Evolutionary conservation across 2,797 vertebrate genomes (phyloP).

Genomic region (Denticeps clupeoides): DNA sequence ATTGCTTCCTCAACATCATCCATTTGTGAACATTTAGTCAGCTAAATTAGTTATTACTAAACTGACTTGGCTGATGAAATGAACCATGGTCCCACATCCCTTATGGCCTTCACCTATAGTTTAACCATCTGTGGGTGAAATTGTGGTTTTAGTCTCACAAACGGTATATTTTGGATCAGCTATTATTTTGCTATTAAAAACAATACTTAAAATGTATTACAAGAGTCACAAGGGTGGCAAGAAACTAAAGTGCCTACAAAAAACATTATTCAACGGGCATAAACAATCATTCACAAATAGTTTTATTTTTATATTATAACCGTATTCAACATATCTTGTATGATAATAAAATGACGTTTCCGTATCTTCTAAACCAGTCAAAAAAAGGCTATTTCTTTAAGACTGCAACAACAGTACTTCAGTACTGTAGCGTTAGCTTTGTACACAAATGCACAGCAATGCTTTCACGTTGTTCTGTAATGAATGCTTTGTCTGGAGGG

Average conservation of each 20-base stretch:
- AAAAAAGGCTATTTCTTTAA: conserved; percentile 54
- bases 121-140: conserved; percentile 33
- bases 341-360: conserved; percentile 63
- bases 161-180: no score
- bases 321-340: conserved; percentile 62
- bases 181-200: no score
- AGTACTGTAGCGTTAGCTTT: conserved; percentile 56
- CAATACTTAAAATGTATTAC: no score
- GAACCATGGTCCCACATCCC: conserved; percentile 21
- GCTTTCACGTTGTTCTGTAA: conserved; percentile 46
- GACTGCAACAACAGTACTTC: conserved; percentile 63
- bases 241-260: neutral
- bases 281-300: conserved; percentile 60
- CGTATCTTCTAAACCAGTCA: conserved; percentile 54
- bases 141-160: no score
- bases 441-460: conserved; percentile 53
- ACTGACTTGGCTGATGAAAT: conserved; percentile 28
- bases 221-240: conserved; percentile 2
- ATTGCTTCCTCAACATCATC: no score
- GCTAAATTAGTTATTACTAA: neutral
- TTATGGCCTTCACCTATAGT: conserved; percentile 35
- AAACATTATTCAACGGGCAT: neutral
- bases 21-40: no score
- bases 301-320: conserved; percentile 69
- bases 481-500: conserved; percentile 37